A percentile compares a stretch with the other conserved stretches of the same genome.
Evolutionary conservation across 2,888 invertebrate species (phyloP).

Genomic region (Morpho achilles): DNA sequence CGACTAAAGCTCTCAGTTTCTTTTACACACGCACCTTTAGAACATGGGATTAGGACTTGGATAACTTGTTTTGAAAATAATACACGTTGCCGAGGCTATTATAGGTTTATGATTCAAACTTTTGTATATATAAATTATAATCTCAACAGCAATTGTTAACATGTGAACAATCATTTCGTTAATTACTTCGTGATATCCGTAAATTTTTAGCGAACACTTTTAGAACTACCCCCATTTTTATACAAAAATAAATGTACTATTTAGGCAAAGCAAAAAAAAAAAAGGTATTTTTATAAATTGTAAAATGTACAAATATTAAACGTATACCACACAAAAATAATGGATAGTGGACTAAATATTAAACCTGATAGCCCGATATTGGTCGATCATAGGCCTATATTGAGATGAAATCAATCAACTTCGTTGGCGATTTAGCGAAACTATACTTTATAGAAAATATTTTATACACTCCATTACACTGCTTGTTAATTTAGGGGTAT

Average conservation of each 20-base stretch:
- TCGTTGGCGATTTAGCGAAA: too few species aligned
- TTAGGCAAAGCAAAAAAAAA: slow-evolving; percentile 11
- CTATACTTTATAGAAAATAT: too few species aligned
- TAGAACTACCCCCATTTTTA: slow-evolving; percentile 11
- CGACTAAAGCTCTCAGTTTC: not conserved
- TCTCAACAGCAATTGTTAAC: slow-evolving; percentile 8
- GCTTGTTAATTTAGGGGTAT: too few species aligned
- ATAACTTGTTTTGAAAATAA: slow-evolving; percentile 5
- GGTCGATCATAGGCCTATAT: too few species aligned
- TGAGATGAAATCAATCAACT: too few species aligned
- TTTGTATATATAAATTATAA: slow-evolving; percentile 9
- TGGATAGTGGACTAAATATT: too few species aligned
- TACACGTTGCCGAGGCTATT: slow-evolving; percentile 11
- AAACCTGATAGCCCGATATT: too few species aligned
- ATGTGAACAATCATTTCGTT: slow-evolving; percentile 2
- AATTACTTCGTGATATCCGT: not conserved
- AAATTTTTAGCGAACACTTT: slow-evolving; percentile 1
- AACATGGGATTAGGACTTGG: slow-evolving; percentile 7
- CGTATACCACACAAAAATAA: slow-evolving; percentile 3
- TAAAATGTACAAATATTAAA: slow-evolving; percentile 14
- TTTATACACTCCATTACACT: too few species aligned
- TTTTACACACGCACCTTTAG: too few species aligned
- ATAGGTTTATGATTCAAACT: slow-evolving; percentile 9
- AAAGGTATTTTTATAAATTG: slow-evolving; percentile 4
- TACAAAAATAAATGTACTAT: slow-evolving; percentile 14